phyloP scores from a whole-genome alignment of 2,888 invertebrate species.

The Anaspis maculata region DNA sequence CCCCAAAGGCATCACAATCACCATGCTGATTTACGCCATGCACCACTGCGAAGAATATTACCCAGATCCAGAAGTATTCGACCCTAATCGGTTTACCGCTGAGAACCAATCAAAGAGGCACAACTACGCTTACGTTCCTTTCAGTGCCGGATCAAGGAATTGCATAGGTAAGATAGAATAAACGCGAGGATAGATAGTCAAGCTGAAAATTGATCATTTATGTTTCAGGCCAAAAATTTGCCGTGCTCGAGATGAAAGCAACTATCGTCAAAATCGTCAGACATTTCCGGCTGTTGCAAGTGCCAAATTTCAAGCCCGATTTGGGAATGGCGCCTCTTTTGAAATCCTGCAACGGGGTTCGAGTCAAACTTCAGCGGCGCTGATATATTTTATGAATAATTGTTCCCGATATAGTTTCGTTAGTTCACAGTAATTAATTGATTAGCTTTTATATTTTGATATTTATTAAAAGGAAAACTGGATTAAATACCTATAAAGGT shows the following conservation, averaged over 20 bases:
- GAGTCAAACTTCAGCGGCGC: too few relatives aligned
- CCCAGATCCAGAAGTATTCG: conserved; percentile 43
- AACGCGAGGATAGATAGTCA: conserved; percentile 7
- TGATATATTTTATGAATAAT: too few relatives aligned
- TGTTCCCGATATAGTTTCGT: too few relatives aligned
- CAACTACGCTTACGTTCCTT: conserved; percentile 40
- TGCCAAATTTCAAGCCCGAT: too few relatives aligned
- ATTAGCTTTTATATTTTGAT: too few relatives aligned
- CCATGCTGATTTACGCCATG: conserved; percentile 39
- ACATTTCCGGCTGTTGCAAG: too few relatives aligned
- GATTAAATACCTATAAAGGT: too few relatives aligned
- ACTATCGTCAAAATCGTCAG: too few relatives aligned
- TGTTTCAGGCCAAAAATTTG: background rate
- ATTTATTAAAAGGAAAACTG: too few relatives aligned
- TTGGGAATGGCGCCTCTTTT: background rate
- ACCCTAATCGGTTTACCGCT: conserved; percentile 41
- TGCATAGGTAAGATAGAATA: conserved; percentile 33
- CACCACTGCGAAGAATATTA: conserved; percentile 44
- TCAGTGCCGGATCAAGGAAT: conserved; percentile 42
- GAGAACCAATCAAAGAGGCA: conserved; percentile 38
- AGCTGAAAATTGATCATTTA: background rate
- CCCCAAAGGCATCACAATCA: conserved; percentile 38
- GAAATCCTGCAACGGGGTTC: background rate
- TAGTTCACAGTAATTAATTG: too few relatives aligned
- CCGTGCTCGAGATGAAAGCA: background rate